These are phyloP conservation scores for Tinea trinotella DNA, from an alignment of 2,888 invertebrate genomes.

Conservation along the genomic window DNA sequence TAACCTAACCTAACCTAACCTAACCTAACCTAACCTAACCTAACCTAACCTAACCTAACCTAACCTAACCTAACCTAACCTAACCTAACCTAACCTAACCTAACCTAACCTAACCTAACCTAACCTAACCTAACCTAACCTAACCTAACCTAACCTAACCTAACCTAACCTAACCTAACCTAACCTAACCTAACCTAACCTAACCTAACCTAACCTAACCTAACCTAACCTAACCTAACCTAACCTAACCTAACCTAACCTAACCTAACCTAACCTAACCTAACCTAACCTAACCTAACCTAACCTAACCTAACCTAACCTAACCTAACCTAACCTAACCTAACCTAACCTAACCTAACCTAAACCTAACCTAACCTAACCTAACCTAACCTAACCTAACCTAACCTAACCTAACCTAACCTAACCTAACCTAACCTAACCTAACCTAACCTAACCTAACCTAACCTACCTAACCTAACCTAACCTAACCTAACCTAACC, in stretches of 20 bases:
- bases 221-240: constrained; percentile 22
- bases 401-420: constrained; percentile 19
- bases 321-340: too few relatives aligned
- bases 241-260: constrained; percentile 22
- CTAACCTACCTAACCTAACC: too few relatives aligned
- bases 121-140: constrained; percentile 22
- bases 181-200: constrained; percentile 23
- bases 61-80: constrained; percentile 23
- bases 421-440: constrained; percentile 19
- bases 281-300: too few relatives aligned
- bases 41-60: constrained; percentile 22
- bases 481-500: constrained; percentile 21
- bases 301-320: constrained; percentile 22
- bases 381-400: constrained; percentile 21
- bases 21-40: constrained; percentile 20
- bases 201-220: constrained; percentile 24
- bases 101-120: constrained; percentile 22
- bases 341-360: too few relatives aligned
- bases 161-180: constrained; percentile 23
- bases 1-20: constrained; percentile 23
- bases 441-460: too few relatives aligned
- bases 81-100: constrained; percentile 23
- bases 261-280: too few relatives aligned
- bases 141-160: constrained; percentile 22
- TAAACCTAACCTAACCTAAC: constrained; percentile 22